phyloP scores from a whole-genome alignment of 2,888 invertebrate species.

The Drosophila nr. fundita region DNA sequence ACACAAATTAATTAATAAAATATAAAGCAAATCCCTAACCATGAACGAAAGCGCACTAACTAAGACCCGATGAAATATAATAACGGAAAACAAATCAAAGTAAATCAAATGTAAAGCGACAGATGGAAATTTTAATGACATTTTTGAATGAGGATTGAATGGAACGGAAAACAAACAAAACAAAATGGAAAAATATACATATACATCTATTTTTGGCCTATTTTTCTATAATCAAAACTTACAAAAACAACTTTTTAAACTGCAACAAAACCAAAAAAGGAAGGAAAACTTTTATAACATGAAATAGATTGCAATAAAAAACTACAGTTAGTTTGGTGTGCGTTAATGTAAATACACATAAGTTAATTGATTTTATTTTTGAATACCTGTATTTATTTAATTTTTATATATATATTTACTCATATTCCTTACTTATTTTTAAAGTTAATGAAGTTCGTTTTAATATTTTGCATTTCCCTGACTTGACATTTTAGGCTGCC shows the following conservation, averaged over 20 bases:
- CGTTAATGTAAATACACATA: constrained; percentile 57
- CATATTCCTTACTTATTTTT: constrained; percentile 18
- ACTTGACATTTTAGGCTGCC: constrained; percentile 31
- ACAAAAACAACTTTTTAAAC: constrained; percentile 61
- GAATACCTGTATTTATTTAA: constrained; percentile 2
- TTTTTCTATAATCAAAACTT: constrained; percentile 74
- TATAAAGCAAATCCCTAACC: constrained; percentile 24
- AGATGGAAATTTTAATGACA: constrained; percentile 65
- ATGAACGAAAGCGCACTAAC: constrained; percentile 39
- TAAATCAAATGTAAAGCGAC: constrained; percentile 55
- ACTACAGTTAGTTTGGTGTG: constrained; percentile 42
- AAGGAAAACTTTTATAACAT: constrained; percentile 53
- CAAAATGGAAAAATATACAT: constrained; percentile 60
- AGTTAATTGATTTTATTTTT: constrained; percentile 29
- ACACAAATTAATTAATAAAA: constrained; percentile 6
- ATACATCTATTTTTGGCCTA: constrained; percentile 82
- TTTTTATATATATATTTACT: constrained; percentile 2
- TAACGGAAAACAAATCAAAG: constrained; percentile 50
- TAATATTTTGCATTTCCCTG: constrained; percentile 26
- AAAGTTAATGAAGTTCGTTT: constrained; percentile 46
- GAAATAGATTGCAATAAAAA: constrained; percentile 25
- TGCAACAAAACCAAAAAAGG: constrained; percentile 40
- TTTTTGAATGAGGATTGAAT: constrained; percentile 62
- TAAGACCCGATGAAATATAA: constrained; percentile 18
- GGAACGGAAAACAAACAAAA: constrained; percentile 42